Base-by-base conservation (phyloP, 2,113 vertebrate species). In the Rafetus swinhoei region DNA sequence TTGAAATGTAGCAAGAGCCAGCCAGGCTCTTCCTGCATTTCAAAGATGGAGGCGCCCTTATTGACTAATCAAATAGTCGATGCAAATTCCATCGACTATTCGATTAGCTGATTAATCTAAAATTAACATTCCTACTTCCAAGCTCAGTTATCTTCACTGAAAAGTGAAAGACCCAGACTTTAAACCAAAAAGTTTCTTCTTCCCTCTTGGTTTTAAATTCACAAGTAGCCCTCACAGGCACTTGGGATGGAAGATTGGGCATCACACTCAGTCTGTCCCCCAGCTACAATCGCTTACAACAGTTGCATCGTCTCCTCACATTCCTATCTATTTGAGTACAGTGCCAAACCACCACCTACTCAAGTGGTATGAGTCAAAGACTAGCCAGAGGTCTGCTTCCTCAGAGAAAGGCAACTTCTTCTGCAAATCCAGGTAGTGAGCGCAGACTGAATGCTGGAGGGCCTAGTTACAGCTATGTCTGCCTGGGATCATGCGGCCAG, bases 331-430 rank as follows among this genome's bases (percentile, higher is more conserved):
- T n/a, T n/a, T n/a, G 57, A 95, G 57, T 10, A 59, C 9, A 95
- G 95, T 92, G 88, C 85, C 93, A 92, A 21, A 88, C 91, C 90
- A 53, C 81, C 81, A 95, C 84, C 88, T 89, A 89, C 91, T 86
- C 90, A 55, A 59, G 90, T 54, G 91, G 84, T 89, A 93, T 62
- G 72, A 81, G 18, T 81, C 4, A 57, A 86, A 62, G 62, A 91
- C 84, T 85, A 90, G 62, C 52, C 69, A 2, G 57, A 69, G 39
- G 80, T 80, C 82, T 87, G 57, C 62, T 88, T 62, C 82, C 27
- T 91, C 91, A 82, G 88, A 53, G 39, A 45, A 2, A 89, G n/a
- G 56, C 56, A 88, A 45, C 12, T 7, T 60, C 35, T 32, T 59
- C 85, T 84, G 3, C 4, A 87, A 25, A 74, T 53, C 60, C 21